Conservation (phyloP, 2,113 vertebrate genomes). For the Sminthopsis crassicaudata region DNA sequence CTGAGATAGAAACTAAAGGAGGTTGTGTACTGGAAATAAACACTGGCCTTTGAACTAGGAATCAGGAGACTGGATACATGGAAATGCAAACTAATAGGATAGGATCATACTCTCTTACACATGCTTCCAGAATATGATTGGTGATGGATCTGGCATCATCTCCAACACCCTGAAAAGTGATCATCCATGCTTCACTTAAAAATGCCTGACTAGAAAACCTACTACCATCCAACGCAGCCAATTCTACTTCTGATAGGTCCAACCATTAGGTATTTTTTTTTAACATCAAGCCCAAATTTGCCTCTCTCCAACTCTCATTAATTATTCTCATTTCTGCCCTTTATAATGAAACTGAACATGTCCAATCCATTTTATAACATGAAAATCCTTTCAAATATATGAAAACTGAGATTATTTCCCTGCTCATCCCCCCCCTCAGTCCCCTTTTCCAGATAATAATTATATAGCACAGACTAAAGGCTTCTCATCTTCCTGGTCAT, state of each 20-base stretch:
- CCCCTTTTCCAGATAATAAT: not conserved
- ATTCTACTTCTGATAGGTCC: not conserved
- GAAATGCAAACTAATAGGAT: not conserved
- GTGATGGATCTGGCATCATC: not conserved
- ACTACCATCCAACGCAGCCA: not conserved
- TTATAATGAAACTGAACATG: no score
- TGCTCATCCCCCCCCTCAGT: not conserved
- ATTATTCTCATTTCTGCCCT: no score
- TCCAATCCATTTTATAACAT: no score
- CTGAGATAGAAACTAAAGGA: not conserved
- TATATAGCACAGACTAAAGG: not conserved
- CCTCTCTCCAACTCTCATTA: not conserved
- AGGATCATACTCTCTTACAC: not conserved
- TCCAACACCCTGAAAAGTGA: not conserved
- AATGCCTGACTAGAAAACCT: not conserved
- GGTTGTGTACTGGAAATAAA: not conserved
- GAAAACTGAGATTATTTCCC: no score
- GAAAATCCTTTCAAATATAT: no score
- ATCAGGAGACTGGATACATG: not conserved
- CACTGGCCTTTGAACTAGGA: not conserved
- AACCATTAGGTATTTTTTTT: not conserved
- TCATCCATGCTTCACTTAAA: not conserved
- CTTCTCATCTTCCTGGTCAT: no score
- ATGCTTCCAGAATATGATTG: not conserved
- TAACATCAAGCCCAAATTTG: not conserved